Percentiles rank a stretch among this genome's conserved stretches.
These are phyloP conservation scores for Pseudomyrmex sp. DNA, from an alignment of 1,140 invertebrate species.

Conservation along the genomic window DNA sequence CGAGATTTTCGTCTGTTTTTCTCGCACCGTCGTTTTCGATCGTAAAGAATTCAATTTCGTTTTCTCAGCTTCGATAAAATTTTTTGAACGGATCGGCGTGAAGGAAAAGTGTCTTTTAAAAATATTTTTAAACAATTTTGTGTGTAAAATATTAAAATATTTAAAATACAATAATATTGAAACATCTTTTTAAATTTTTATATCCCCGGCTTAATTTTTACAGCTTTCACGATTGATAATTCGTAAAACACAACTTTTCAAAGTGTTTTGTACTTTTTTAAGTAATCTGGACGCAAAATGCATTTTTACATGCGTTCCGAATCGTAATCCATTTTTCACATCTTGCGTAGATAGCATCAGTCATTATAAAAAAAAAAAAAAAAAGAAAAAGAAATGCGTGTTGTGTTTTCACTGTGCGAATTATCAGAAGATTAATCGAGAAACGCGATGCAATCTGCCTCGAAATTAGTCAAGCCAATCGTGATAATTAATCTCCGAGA, in stretches of 20 bases:
- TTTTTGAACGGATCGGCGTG: no score
- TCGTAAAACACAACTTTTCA: no score
- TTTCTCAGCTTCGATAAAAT: background rate
- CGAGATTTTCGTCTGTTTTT: background rate
- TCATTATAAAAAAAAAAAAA: background rate
- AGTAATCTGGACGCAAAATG: no score
- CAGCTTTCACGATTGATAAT: no score
- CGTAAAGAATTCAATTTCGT: background rate
- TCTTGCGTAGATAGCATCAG: background rate
- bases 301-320: background rate
- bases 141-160: no score
- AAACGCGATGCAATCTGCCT: conserved; percentile 15
- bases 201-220: no score
- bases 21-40: background rate
- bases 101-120: no score
- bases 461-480: conserved; percentile 29
- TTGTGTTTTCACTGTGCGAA: background rate
- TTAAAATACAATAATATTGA: no score
- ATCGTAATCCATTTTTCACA: conserved; percentile 7
- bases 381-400: background rate
- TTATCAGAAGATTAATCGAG: conserved; percentile 41
- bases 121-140: no score
- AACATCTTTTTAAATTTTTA: no score
- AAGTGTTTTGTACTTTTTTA: no score
- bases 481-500: conserved; percentile 39